phyloP scores from a whole-genome alignment of 1,140 invertebrate species.

The Orchesella cincta region DNA sequence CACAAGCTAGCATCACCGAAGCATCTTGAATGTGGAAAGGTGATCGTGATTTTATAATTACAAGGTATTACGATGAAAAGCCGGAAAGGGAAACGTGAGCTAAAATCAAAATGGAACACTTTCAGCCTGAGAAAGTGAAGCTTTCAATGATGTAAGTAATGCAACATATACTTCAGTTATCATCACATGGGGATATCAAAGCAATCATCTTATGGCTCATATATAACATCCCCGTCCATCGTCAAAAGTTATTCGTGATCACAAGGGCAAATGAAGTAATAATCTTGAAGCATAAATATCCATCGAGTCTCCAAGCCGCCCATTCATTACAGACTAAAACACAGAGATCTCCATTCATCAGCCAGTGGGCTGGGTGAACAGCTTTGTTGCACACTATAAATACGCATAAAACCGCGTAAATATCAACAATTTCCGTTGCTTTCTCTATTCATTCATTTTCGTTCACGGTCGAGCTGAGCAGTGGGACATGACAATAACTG shows the following conservation, averaged over 20 bases:
- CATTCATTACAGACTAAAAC: slow-evolving; percentile 1
- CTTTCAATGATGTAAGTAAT: too few species aligned
- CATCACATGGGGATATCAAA: too few species aligned
- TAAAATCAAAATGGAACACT: too few species aligned
- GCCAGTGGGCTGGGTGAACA: background rate
- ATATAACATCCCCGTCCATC: background rate
- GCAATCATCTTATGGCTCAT: too few species aligned
- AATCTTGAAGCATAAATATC: slow-evolving; percentile 1
- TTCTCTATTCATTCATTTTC: background rate
- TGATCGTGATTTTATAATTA: background rate
- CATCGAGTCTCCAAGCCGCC: background rate
- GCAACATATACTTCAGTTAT: too few species aligned
- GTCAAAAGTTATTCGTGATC: slow-evolving; percentile 6
- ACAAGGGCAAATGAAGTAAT: slow-evolving; percentile 11
- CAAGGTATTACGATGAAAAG: too few species aligned
- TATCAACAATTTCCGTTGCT: background rate
- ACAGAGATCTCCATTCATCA: background rate
- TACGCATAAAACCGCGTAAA: slow-evolving; percentile 4
- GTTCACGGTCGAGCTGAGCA: background rate
- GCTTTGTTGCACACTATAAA: background rate
- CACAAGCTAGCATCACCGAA: too few species aligned
- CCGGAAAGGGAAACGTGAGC: too few species aligned
- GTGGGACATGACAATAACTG: background rate
- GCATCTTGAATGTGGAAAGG: too few species aligned
- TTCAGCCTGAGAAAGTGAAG: too few species aligned